Percentiles rank a stretch among this genome's conserved stretches.
phyloP scores from a whole-genome alignment of 2,797 vertebrate genomes.

The Sebastes oblongus region DNA sequence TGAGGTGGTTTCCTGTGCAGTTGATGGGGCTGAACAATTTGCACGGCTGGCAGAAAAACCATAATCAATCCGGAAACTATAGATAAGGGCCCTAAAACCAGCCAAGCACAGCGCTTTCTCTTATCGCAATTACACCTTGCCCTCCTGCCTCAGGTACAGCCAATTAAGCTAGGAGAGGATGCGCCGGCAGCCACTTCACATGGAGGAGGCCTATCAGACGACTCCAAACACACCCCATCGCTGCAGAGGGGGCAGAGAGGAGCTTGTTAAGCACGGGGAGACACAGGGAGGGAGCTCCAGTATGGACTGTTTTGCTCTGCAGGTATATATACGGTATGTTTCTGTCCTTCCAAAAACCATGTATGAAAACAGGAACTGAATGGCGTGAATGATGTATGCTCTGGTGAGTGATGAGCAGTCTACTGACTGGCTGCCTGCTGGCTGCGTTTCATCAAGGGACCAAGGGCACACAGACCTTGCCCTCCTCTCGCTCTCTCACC shows the following conservation, averaged over 20 bases:
- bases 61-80: slow-evolving; percentile 83
- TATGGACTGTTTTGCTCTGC: background rate
- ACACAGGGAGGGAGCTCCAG: background rate
- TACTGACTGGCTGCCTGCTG: slow-evolving; percentile 17
- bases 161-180: slow-evolving; percentile 77
- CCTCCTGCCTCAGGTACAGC: slow-evolving; percentile 77
- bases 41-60: slow-evolving; percentile 78
- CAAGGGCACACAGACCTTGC: slow-evolving; percentile 49
- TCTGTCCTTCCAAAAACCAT: background rate
- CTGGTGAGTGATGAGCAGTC: slow-evolving; percentile 1
- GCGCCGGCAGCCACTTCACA: slow-evolving; percentile 55
- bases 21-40: slow-evolving; percentile 80
- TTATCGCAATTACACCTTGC: slow-evolving; percentile 80
- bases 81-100: slow-evolving; percentile 82
- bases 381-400: background rate
- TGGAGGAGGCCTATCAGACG: slow-evolving; percentile 58
- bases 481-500: slow-evolving; percentile 26
- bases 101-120: slow-evolving; percentile 77
- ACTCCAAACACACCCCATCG: slow-evolving; percentile 37
- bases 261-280: slow-evolving; percentile 38
- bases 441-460: slow-evolving; percentile 11
- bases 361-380: background rate
- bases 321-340: background rate
- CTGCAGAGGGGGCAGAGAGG: slow-evolving; percentile 21
- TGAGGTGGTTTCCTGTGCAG: slow-evolving; percentile 62